Conservation (phyloP, 2,113 vertebrate species). For the Tricholaema leucomelas region DNA sequence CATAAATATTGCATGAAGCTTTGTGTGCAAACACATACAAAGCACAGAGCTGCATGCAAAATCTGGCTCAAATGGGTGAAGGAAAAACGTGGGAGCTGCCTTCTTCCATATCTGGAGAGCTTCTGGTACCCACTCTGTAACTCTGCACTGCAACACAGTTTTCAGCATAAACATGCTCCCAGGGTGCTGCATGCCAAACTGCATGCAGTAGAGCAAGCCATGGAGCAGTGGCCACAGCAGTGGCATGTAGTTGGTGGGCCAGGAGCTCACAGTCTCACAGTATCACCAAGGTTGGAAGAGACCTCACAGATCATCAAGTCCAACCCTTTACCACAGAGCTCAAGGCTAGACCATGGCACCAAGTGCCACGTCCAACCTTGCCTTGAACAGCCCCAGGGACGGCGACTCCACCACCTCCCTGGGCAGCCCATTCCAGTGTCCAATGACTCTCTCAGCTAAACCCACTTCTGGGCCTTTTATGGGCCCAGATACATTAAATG, state of each 20-base stretch:
- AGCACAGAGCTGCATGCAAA: not conserved
- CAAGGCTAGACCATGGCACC: too few species aligned
- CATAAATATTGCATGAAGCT: slow-evolving; percentile 51
- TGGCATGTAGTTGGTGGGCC: not conserved
- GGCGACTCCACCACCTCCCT: too few species aligned
- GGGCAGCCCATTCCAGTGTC: too few species aligned
- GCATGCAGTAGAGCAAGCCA: not conserved
- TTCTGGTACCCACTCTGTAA: not conserved
- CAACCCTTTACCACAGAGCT: too few species aligned
- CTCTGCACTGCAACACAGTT: not conserved
- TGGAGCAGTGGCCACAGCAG: not conserved
- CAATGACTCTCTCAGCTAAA: too few species aligned
- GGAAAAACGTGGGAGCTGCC: not conserved
- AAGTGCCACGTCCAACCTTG: too few species aligned
- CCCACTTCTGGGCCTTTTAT: not conserved
- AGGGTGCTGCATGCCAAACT: not conserved
- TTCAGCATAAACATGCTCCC: not conserved
- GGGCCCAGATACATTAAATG: not conserved
- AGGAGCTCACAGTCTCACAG: too few species aligned
- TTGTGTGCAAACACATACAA: not conserved
- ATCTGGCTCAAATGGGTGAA: slow-evolving; percentile 4
- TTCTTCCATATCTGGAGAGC: not conserved
- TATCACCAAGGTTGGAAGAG: too few species aligned
- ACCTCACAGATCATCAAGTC: too few species aligned
- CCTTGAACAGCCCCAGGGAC: too few species aligned